Conservation (phyloP, 2,113 vertebrate species). For the Balaeniceps rex region DNA sequence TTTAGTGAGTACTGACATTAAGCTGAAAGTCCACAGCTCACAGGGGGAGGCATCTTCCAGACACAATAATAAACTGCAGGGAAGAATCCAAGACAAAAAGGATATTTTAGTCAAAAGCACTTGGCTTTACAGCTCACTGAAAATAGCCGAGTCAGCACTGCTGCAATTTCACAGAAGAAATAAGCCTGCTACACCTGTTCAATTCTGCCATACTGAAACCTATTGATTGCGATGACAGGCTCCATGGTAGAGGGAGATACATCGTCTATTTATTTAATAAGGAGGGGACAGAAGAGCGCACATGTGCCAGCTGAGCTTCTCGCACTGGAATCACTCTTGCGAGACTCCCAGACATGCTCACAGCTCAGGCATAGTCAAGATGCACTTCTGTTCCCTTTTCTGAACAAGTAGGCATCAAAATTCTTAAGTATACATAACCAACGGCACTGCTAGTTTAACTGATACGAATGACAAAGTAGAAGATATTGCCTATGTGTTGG, state of each 20-base stretch:
- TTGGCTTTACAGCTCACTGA: background rate
- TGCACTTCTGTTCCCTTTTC: background rate
- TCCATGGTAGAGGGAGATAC: background rate
- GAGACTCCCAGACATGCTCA: background rate
- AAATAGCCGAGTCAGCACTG: slow-evolving; percentile 30
- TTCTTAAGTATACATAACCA: background rate
- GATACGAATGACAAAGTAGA: background rate
- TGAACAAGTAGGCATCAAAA: background rate
- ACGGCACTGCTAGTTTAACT: background rate
- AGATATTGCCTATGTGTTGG: background rate
- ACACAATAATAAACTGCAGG: slow-evolving; percentile 38
- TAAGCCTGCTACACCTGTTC: slow-evolving; percentile 10
- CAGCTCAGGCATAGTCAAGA: background rate
- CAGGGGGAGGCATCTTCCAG: slow-evolving; percentile 1
- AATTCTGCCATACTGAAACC: background rate
- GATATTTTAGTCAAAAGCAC: slow-evolving; percentile 22
- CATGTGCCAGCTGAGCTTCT: background rate
- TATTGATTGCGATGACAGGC: background rate
- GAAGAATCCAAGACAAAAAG: slow-evolving; percentile 38
- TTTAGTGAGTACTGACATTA: slow-evolving; percentile 49
- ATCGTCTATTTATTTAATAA: slow-evolving; percentile 10
- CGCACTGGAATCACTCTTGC: background rate
- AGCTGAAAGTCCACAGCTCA: slow-evolving; percentile 23
- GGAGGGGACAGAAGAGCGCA: background rate
- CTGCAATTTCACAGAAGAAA: slow-evolving; percentile 29